phyloP scores from a whole-genome alignment of 53 echinoderm and acorn worm genomes.

The Astropecten irregularis region DNA sequence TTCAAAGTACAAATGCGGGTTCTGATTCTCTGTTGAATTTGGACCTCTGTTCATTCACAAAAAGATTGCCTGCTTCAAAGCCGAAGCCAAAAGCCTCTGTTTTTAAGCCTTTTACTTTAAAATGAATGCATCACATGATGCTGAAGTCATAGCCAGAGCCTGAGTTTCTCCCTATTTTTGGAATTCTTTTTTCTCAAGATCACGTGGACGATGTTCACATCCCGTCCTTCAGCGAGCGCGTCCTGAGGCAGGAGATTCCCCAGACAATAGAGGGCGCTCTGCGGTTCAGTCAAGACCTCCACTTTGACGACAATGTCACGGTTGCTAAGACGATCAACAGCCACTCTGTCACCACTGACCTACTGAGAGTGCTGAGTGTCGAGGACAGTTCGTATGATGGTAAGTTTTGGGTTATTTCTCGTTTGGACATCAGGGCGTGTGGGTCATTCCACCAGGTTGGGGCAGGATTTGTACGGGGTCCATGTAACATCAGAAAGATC shows the following conservation, averaged over 20 bases:
- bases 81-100: no score
- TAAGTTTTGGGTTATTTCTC: neutral
- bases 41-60: no score
- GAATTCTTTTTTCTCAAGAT: no score
- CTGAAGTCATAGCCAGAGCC: no score
- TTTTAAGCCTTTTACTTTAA: no score
- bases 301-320: constrained; percentile 5
- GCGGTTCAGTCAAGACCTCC: neutral
- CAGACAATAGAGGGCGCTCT: constrained; percentile 28
- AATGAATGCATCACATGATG: no score
- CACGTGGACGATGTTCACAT: constrained; percentile 31
- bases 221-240: constrained; percentile 17
- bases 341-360: neutral
- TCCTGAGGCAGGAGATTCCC: neutral
- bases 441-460: no score
- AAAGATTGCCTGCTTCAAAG: no score
- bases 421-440: neutral
- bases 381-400: constrained; percentile 16
- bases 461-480: neutral
- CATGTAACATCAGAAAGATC: neutral
- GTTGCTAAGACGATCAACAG: constrained; percentile 23
- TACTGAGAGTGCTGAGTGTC: neutral
- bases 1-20: no score
- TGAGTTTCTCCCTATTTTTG: no score
- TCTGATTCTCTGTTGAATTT: no score